Conservation (phyloP, 2,113 vertebrate genomes). For the Alectura lathami region DNA sequence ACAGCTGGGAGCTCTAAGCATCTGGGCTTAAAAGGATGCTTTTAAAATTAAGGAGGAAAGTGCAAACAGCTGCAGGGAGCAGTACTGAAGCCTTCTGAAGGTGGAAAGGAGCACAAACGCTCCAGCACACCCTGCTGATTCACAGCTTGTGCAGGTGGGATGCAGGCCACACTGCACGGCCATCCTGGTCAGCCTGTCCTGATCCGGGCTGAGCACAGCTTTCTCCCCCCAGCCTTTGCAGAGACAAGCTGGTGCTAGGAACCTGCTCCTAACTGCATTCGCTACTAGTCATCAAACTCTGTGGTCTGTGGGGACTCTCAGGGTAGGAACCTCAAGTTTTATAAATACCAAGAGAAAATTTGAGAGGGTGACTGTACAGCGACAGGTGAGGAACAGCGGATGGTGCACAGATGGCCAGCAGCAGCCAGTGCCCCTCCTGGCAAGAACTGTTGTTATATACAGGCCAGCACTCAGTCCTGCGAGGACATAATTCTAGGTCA, state of each 20-base stretch:
- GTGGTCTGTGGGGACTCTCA: not conserved
- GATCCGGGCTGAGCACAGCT: not conserved
- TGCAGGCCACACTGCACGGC: not conserved
- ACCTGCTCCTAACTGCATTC: not conserved
- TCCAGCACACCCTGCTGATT: not conserved
- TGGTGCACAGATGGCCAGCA: not conserved
- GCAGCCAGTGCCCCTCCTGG: not conserved
- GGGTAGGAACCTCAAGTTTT: not conserved
- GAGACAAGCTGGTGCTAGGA: not conserved
- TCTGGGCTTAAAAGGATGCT: not conserved
- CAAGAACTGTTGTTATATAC: not conserved
- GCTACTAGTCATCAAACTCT: not conserved
- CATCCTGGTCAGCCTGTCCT: rapidly evolving
- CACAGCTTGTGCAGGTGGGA: not conserved
- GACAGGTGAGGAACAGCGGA: not conserved
- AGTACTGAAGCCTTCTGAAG: not conserved
- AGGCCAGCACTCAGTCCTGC: not conserved
- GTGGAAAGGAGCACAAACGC: not conserved
- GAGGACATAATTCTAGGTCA: not conserved
- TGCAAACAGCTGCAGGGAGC: constrained; percentile 1
- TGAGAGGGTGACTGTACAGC: not conserved
- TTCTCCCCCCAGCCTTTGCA: not conserved
- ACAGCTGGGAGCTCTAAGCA: not conserved
- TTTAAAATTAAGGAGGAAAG: constrained; percentile 27
- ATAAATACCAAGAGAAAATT: not conserved